Percentiles rank a stretch among this genome's conserved stretches.
phyloP scores from a whole-genome alignment of 1,140 invertebrate genomes.

The Bombus cullumanus region DNA sequence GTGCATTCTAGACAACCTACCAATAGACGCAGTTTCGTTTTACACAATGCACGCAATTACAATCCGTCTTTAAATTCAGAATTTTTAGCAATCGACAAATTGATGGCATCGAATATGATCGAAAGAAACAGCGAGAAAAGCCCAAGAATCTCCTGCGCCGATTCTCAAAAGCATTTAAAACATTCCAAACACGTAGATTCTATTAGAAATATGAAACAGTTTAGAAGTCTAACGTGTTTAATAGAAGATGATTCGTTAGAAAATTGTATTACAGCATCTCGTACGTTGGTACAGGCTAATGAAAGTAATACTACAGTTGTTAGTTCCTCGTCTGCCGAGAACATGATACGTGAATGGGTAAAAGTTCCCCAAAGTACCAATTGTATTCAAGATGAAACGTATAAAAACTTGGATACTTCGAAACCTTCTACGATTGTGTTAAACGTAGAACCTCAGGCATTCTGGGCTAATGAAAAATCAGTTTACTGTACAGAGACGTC shows the following conservation, averaged over 20 bases:
- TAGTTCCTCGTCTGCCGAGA: slow-evolving; percentile 62
- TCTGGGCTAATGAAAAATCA: neutral
- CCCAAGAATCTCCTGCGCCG: no score
- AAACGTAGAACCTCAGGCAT: neutral
- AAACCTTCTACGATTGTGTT: neutral
- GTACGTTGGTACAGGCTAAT: neutral
- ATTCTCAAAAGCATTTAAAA: neutral
- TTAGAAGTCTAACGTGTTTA: neutral
- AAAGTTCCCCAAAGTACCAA: slow-evolving; percentile 19
- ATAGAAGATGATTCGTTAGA: slow-evolving; percentile 57
- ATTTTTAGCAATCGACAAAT: slow-evolving; percentile 27
- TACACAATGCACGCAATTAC: slow-evolving; percentile 40
- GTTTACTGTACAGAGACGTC: neutral
- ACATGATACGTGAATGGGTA: slow-evolving; percentile 62
- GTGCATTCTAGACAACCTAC: neutral
- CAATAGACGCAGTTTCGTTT: slow-evolving; percentile 33
- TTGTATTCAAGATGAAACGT: neutral
- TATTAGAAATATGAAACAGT: neutral
- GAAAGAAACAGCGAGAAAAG: neutral
- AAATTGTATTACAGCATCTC: neutral
- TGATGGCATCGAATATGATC: neutral
- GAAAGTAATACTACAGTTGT: slow-evolving; percentile 48
- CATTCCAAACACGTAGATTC: neutral
- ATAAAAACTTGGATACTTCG: slow-evolving; percentile 10
- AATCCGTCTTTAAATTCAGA: slow-evolving; percentile 12